Percentiles rank a stretch among this genome's conserved stretches.
phyloP scores from a whole-genome alignment of 2,113 vertebrate species.

The Mystacornis crossleyi region DNA sequence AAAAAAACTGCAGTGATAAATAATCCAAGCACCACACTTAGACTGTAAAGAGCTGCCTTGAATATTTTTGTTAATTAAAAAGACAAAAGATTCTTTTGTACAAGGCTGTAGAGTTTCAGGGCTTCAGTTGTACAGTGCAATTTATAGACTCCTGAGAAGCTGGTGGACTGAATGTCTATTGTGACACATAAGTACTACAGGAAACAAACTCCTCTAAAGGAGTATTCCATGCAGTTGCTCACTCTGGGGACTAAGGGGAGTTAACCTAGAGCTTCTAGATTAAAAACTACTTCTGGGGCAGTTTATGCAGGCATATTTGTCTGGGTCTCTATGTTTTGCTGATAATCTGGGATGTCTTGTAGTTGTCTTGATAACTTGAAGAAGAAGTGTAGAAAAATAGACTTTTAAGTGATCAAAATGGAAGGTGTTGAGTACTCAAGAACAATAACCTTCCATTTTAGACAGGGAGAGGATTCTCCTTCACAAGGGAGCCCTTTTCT shows the following conservation, averaged over 20 bases:
- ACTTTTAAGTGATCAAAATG: not conserved
- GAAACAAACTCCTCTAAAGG: slow-evolving; percentile 1
- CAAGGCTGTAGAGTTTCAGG: not conserved
- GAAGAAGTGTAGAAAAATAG: not conserved
- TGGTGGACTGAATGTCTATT: not conserved
- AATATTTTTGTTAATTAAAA: slow-evolving; percentile 11
- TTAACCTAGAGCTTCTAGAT: not conserved
- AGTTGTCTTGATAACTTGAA: not conserved
- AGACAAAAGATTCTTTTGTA: not conserved
- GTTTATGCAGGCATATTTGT: not conserved
- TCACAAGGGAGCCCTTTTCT: not conserved
- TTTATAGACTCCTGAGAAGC: slow-evolving; percentile 2
- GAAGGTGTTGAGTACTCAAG: not conserved
- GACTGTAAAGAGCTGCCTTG: slow-evolving; percentile 13
- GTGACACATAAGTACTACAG: not conserved
- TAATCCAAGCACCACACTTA: not conserved
- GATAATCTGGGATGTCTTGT: not conserved
- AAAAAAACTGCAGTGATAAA: not conserved
- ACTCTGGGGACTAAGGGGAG: not conserved
- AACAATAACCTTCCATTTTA: not conserved
- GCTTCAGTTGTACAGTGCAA: not conserved
- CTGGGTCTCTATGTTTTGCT: not conserved
- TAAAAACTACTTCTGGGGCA: not conserved
- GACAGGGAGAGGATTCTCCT: not conserved
- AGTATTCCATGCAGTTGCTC: not conserved